Evolutionary conservation across 1,140 invertebrate genomes (phyloP).

Genomic region (Prorops nasuta): DNA sequence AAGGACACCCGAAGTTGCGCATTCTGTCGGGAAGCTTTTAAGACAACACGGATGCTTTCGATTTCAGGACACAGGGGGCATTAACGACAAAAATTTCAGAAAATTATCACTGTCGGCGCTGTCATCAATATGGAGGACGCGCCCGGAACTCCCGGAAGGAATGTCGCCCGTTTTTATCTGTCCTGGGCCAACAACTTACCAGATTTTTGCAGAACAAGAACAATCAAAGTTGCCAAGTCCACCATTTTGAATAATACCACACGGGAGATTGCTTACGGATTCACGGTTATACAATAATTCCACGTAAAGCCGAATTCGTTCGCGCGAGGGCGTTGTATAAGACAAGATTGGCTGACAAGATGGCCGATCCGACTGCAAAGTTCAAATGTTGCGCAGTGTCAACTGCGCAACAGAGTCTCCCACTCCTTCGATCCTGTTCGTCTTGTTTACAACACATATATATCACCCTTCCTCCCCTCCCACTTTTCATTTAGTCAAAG

Average conservation of each 20-base stretch:
- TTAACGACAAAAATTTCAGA: constrained; percentile 68
- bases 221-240: no score
- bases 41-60: constrained; percentile 60
- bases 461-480: no score
- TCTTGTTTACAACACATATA: no score
- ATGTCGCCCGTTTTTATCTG: no score
- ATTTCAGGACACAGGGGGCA: constrained; percentile 66
- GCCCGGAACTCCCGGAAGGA: constrained; percentile 17
- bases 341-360: constrained; percentile 35
- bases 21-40: constrained; percentile 57
- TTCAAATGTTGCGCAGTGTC: constrained; percentile 32
- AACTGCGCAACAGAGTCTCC: no score
- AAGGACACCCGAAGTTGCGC: constrained; percentile 44
- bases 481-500: no score
- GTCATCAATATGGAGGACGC: constrained; percentile 65
- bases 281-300: no score
- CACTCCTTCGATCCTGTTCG: no score
- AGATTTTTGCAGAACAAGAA: no score
- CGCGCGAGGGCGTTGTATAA: constrained; percentile 63
- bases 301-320: constrained; percentile 55
- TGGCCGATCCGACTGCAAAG: constrained; percentile 40
- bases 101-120: constrained; percentile 72
- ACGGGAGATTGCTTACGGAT: no score
- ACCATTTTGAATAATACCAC: no score
- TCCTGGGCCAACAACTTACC: no score